Evolutionary conservation across 2,888 invertebrate species (phyloP).

Genomic region (Microctonus brassicae): DNA sequence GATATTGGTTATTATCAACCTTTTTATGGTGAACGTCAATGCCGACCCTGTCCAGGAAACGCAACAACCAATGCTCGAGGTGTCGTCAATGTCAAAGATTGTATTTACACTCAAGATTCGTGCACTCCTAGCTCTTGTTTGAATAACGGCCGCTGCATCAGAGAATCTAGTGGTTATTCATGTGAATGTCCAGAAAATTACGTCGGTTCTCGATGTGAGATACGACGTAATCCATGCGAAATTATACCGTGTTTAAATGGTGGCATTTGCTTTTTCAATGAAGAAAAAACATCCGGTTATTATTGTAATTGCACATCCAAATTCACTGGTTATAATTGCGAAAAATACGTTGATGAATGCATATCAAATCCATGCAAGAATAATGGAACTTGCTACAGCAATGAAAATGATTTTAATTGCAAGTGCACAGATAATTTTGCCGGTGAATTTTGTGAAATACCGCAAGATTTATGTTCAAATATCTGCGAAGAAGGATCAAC

Average conservation of each 20-base stretch:
- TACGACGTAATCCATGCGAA: constrained; percentile 69
- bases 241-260: constrained; percentile 73
- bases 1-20: constrained; percentile 74
- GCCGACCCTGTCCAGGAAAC: constrained; percentile 73
- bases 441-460: constrained; percentile 71
- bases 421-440: constrained; percentile 64
- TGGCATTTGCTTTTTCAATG: constrained; percentile 70
- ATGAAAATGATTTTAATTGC: constrained; percentile 68
- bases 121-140: constrained; percentile 71
- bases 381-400: constrained; percentile 71
- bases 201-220: constrained; percentile 73
- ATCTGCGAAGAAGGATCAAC: constrained; percentile 71
- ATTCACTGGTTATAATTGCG: constrained; percentile 71
- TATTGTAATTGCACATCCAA: constrained; percentile 71
- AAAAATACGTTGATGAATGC: constrained; percentile 70
- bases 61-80: constrained; percentile 68
- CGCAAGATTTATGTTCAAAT: constrained; percentile 71
- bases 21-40: constrained; percentile 72
- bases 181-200: constrained; percentile 72
- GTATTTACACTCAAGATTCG: constrained; percentile 69
- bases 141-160: constrained; percentile 68
- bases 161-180: constrained; percentile 58
- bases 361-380: constrained; percentile 70
- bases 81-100: constrained; percentile 53
- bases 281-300: constrained; percentile 55